Percentiles rank a stretch among this genome's conserved stretches.
phyloP scores from a whole-genome alignment of 2,113 vertebrate genomes.

The Nycticebus coucang region DNA sequence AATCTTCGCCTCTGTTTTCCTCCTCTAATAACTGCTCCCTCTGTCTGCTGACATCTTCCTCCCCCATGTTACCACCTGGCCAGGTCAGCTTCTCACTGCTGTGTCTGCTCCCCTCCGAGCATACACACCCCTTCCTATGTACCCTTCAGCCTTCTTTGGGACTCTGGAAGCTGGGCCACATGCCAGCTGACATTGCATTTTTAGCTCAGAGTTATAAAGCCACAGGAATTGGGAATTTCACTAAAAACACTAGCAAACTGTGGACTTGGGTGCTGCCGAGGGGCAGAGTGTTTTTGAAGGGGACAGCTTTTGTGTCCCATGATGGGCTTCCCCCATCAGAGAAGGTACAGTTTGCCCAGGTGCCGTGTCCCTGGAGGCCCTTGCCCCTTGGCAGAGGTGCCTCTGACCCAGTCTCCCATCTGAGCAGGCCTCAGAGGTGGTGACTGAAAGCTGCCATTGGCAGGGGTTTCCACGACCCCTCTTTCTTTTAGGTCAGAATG shows the following conservation, averaged over 20 bases:
- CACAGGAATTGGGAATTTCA: conserved; percentile 55
- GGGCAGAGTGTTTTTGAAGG: not conserved
- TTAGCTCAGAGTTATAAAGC: conserved; percentile 53
- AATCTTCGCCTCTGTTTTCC: not conserved
- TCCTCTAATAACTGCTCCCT: not conserved
- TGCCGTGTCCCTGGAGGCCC: not conserved
- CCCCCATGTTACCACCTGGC: not conserved
- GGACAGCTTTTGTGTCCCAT: not conserved
- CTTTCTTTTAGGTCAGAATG: not conserved
- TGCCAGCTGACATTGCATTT: conserved; percentile 53
- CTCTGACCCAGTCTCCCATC: not conserved
- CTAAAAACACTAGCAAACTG: not conserved
- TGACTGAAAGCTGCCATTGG: not conserved
- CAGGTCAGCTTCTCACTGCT: not conserved
- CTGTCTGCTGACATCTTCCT: not conserved
- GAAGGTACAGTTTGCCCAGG: fast-evolving
- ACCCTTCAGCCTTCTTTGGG: conserved; percentile 2
- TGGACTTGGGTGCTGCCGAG: not conserved
- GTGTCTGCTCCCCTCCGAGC: not conserved
- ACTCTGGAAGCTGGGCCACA: conserved; percentile 40
- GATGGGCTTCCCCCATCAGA: not conserved
- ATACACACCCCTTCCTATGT: not conserved
- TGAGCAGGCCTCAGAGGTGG: not conserved
- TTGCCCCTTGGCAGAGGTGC: not conserved
- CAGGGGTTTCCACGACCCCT: not conserved